phyloP scores from a whole-genome alignment of 2,113 vertebrate genomes.

The Pao palembangensis region DNA sequence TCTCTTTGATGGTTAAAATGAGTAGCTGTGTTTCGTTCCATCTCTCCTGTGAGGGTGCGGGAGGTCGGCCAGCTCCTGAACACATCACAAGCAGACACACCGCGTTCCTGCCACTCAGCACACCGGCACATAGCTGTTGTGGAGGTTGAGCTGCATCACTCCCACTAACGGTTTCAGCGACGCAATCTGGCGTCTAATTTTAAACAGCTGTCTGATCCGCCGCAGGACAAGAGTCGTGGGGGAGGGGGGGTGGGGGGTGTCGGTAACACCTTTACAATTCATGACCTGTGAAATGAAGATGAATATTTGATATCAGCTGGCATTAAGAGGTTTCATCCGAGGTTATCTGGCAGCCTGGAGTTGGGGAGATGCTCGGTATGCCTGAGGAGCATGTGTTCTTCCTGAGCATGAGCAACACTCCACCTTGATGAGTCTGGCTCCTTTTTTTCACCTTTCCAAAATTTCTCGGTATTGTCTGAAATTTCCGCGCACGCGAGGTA shows the following conservation, averaged over 20 bases:
- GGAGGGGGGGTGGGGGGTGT: conserved; percentile 54
- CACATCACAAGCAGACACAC: conserved; percentile 43
- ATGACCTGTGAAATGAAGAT: conserved; percentile 68
- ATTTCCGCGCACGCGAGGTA: conserved; percentile 43
- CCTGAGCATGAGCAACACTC: conserved; percentile 32
- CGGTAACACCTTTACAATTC: conserved; percentile 77
- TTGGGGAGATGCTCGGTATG: conserved; percentile 28
- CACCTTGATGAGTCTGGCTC: conserved; percentile 28
- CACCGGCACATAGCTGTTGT: conserved; percentile 67
- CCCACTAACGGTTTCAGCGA: conserved; percentile 70
- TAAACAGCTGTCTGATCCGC: conserved; percentile 73
- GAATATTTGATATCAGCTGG: conserved; percentile 71
- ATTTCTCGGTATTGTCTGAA: conserved; percentile 2
- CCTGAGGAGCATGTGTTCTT: conserved; percentile 37
- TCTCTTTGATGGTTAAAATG: background rate
- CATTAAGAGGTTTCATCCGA: conserved; percentile 62
- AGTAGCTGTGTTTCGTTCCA: background rate
- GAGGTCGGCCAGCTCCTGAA: conserved; percentile 36
- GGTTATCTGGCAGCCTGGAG: conserved; percentile 36
- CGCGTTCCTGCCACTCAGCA: conserved; percentile 45
- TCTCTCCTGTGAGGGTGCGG: conserved; percentile 3
- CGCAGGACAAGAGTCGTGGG: conserved; percentile 59
- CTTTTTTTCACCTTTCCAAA: background rate
- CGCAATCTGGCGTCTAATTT: conserved; percentile 80
- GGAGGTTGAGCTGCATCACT: conserved; percentile 68